Conservation (phyloP, 2,113 vertebrate genomes). For the Galbula dea region DNA sequence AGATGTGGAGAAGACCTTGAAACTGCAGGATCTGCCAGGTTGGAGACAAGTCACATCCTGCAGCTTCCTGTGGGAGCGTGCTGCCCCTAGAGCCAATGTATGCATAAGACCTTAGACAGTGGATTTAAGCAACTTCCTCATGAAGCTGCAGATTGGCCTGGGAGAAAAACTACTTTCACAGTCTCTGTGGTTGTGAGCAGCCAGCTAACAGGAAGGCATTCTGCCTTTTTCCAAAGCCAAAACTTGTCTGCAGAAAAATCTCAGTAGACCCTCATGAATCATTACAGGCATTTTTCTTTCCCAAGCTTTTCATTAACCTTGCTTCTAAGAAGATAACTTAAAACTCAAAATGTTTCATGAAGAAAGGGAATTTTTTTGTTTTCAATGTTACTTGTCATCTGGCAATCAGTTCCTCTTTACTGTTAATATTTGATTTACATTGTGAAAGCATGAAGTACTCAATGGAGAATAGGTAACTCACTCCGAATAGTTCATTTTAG, state of each 20-base stretch:
- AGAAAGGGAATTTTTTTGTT: not conserved
- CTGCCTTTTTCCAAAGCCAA: not conserved
- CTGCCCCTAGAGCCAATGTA: not conserved
- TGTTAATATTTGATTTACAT: not conserved
- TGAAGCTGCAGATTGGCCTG: not conserved
- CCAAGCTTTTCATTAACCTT: not conserved
- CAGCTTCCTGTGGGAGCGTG: accelerated
- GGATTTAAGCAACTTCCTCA: accelerated
- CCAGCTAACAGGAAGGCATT: not conserved
- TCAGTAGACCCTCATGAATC: not conserved
- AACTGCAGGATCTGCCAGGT: not conserved
- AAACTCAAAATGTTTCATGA: not conserved
- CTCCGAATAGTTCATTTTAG: not conserved
- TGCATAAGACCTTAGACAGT: not conserved
- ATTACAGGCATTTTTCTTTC: not conserved
- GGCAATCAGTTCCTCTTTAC: not conserved
- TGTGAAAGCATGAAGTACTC: not conserved
- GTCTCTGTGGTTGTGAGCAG: not conserved
- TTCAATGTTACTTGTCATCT: not conserved
- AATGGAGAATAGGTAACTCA: not conserved
- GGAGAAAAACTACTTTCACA: not conserved
- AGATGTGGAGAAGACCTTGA: not conserved
- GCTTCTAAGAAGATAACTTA: not conserved
- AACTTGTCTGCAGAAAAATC: not conserved
- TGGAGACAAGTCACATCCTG: not conserved